phyloP scores from a whole-genome alignment of 2,113 vertebrate species.

The Eupsittula cactorum region DNA sequence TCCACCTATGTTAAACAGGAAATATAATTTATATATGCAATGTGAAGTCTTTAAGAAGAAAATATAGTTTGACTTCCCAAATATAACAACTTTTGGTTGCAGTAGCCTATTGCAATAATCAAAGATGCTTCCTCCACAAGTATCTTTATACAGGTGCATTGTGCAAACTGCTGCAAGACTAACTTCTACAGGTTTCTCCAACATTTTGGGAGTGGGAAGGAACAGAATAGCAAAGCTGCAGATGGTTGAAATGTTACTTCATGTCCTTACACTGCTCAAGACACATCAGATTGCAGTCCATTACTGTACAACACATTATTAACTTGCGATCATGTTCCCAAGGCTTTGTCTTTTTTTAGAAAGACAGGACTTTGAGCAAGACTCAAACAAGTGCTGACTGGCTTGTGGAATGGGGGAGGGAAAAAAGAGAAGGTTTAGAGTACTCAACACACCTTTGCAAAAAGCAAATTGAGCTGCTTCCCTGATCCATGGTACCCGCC shows the following conservation, averaged over 20 bases:
- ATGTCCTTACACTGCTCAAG: background rate
- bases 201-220: background rate
- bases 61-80: background rate
- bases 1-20: background rate
- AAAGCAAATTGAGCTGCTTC: constrained; percentile 97
- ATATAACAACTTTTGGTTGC: background rate
- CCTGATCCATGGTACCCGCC: constrained; percentile 97
- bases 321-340: background rate
- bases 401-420: background rate
- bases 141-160: background rate
- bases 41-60: background rate
- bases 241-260: background rate
- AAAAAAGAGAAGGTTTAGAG: background rate
- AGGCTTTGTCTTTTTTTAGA: background rate
- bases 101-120: background rate
- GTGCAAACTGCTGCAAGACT: background rate
- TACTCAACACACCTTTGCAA: constrained; percentile 87
- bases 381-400: background rate
- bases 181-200: background rate
- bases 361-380: background rate
- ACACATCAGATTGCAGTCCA: background rate
- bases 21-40: background rate
- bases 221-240: background rate
- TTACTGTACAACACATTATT: background rate
- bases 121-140: background rate